Evolutionary conservation across 2,888 invertebrate genomes (phyloP), one percentile per base, ranked within the genome.

Genomic region (Spisula subtruncata): DNA sequence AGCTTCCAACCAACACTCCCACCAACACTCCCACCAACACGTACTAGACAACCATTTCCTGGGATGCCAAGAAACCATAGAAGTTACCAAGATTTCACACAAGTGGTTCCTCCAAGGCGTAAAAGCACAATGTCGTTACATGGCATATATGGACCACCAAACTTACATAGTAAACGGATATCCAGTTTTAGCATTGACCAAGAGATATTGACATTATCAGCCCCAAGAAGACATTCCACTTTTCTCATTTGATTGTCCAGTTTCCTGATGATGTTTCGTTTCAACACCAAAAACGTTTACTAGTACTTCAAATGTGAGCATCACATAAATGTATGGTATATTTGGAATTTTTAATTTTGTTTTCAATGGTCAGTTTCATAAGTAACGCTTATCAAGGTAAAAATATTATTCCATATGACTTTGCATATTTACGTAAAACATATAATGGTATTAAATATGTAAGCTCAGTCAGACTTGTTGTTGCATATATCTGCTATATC

Each of bases 151-250:
- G 88, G 87, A 32, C 86, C 89, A 16, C 71, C 91, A 56, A 87
- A 83, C 32, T 81, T 87, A 18, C 54, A 90, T 60, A 75, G 90
- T 51, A 86, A 93, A 85, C 25, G 93, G 60, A 75, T 90, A 51
- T 88, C 90, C 18, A 90, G 88, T 71, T 93, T 91, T 93, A 89
- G 93, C 25, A 93, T 94, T 16, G 95, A 95, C 92, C 93, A 94
- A 86, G 95, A 95, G 71, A 92, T 95, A 25, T 90, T 95, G 14
- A 94, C 93, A 81, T 93, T 93, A 79, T 94, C 95, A 35, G 86
- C 89, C 41, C 93, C 94, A 16, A 89, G 95, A 75, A 87, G 95
- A 48, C 95, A 95, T 91, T 95, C 95, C 89, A 95, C 94, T 1
- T 95, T 95, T 87, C 89, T 93, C n/a, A 89, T 93, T 79, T 93